Evolutionary conservation across 2,888 invertebrate genomes (phyloP).

Genomic region (Hydropsyche betteni): DNA sequence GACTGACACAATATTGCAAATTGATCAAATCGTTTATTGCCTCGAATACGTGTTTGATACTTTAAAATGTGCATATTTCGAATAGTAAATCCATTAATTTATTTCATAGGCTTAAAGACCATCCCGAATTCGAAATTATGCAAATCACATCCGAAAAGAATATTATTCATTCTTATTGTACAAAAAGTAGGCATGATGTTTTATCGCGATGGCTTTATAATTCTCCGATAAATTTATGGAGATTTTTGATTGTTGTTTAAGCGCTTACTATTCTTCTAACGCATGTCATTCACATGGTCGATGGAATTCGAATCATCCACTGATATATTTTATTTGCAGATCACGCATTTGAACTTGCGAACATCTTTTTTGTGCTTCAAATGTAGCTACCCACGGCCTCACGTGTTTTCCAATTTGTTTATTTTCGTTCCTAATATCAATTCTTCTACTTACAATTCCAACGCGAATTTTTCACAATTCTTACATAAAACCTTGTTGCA

Average conservation of each 20-base stretch:
- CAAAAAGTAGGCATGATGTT: too few relatives aligned
- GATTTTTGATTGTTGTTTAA: background rate
- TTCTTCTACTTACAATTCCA: too few relatives aligned
- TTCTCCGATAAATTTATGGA: too few relatives aligned
- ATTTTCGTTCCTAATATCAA: too few relatives aligned
- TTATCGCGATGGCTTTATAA: too few relatives aligned
- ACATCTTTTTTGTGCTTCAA: slow-evolving; percentile 7
- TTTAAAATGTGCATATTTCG: background rate
- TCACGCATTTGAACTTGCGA: slow-evolving; percentile 45
- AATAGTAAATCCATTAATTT: background rate
- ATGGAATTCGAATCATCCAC: slow-evolving; percentile 33
- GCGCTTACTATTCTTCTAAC: slow-evolving; percentile 29
- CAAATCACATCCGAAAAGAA: too few relatives aligned
- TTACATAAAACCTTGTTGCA: too few relatives aligned
- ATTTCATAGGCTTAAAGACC: too few relatives aligned
- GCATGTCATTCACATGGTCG: slow-evolving; percentile 31
- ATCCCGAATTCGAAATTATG: too few relatives aligned
- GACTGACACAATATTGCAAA: background rate
- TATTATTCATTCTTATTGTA: too few relatives aligned
- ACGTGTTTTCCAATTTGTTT: background rate
- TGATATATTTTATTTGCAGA: slow-evolving; percentile 43
- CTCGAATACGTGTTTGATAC: too few relatives aligned
- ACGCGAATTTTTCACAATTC: too few relatives aligned
- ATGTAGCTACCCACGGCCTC: background rate
- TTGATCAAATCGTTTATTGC: background rate